These are phyloP conservation scores for Rhysida immarginata DNA, from an alignment of 1,140 invertebrate genomes.

Conservation along the genomic window DNA sequence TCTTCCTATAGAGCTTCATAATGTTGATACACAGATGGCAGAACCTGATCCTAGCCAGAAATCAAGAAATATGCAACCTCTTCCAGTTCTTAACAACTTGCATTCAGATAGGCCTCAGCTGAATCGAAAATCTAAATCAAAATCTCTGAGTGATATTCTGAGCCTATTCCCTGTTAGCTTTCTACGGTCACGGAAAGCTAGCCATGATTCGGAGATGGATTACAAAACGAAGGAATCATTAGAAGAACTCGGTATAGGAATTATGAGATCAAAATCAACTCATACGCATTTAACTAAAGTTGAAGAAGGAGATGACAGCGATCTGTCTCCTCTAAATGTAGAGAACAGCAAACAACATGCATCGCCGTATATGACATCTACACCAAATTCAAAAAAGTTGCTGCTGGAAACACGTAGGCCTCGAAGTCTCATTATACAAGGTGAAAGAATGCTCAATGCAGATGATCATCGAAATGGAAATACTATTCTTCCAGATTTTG, in stretches of 20 bases:
- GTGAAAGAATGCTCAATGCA: neutral
- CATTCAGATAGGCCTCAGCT: conserved; percentile 8
- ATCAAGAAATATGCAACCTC: neutral
- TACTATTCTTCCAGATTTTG: conserved; percentile 8
- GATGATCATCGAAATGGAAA: conserved; percentile 10
- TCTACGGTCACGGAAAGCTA: conserved; percentile 12
- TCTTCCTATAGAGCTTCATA: conserved; percentile 71
- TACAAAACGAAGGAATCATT: neutral
- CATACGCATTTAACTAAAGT: conserved; percentile 17
- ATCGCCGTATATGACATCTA: conserved; percentile 1
- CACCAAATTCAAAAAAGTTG: neutral
- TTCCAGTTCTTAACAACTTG: neutral
- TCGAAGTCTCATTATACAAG: conserved; percentile 3
- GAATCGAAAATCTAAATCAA: conserved; percentile 55
- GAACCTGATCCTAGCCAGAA: conserved; percentile 7
- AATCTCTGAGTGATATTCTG: conserved; percentile 62
- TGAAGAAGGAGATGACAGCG: conserved; percentile 8
- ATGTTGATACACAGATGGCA: conserved; percentile 52
- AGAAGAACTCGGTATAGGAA: conserved; percentile 4
- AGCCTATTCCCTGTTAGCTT: conserved; percentile 24
- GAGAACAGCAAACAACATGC: neutral
- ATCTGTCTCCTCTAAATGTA: neutral
- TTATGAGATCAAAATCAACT: conserved; percentile 22
- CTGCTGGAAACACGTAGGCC: conserved; percentile 2
- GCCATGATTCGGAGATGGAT: conserved; percentile 6